phyloP scores from a whole-genome alignment of 2,888 invertebrate species.

The Nymphalis urticae region DNA sequence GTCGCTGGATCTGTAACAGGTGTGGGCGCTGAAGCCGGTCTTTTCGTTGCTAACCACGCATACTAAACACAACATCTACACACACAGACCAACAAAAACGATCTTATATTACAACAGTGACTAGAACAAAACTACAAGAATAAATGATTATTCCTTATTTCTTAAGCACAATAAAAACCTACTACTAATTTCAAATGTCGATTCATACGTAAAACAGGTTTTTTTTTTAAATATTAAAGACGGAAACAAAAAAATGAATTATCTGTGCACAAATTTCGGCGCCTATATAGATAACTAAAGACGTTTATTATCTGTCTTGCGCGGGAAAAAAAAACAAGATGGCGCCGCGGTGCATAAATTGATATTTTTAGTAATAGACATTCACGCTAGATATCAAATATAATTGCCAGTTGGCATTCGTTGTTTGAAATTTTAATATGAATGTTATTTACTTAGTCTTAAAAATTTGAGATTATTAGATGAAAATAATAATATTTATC shows the following conservation, averaged over 20 bases:
- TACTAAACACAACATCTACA: slow-evolving; percentile 84
- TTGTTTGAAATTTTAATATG: slow-evolving; percentile 6
- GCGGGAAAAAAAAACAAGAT: slow-evolving; percentile 1
- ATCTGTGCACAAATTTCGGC: neutral
- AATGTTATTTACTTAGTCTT: neutral
- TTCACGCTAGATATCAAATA: slow-evolving; percentile 3
- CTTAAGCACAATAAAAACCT: slow-evolving; percentile 11
- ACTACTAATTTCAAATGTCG: slow-evolving; percentile 5
- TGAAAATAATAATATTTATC: neutral
- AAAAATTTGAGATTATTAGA: slow-evolving; percentile 2
- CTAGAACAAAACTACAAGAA: slow-evolving; percentile 5
- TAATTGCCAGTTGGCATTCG: slow-evolving; percentile 4
- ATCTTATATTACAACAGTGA: slow-evolving; percentile 11
- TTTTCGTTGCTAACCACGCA: slow-evolving; percentile 97
- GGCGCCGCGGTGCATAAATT: neutral
- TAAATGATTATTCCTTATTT: slow-evolving; percentile 6
- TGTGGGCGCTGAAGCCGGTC: slow-evolving; percentile 91
- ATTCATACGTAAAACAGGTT: neutral
- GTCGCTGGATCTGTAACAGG: slow-evolving; percentile 91
- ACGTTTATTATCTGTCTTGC: neutral
- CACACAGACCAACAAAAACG: slow-evolving; percentile 2
- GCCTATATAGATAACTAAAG: neutral
- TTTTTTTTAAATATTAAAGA: neutral
- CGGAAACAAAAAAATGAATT: no score
- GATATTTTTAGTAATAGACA: neutral